Percentiles rank a stretch among this genome's conserved stretches.
These are phyloP conservation scores for Osmoderma eremita DNA, from an alignment of 2,888 invertebrate genomes.

Conservation along the genomic window DNA sequence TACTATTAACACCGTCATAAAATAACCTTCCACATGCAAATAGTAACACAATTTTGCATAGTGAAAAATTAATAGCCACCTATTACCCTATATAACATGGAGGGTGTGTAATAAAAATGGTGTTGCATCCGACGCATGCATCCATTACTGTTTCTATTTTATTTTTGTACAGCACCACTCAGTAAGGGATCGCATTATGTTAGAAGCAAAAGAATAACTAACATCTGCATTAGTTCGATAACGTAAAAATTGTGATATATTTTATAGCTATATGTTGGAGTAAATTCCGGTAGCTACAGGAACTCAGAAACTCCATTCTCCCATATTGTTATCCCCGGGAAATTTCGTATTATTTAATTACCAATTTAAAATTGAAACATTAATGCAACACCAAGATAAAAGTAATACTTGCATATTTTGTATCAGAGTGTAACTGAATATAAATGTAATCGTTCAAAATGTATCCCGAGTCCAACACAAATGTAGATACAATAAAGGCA, in stretches of 20 bases:
- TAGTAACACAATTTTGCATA: too few relatives aligned
- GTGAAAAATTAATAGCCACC: too few relatives aligned
- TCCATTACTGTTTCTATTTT: too few relatives aligned
- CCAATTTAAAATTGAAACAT: conserved; percentile 6
- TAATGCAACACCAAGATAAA: conserved; percentile 13
- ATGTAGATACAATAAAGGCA: too few relatives aligned
- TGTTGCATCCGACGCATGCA: too few relatives aligned
- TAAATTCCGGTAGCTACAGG: conserved; percentile 19
- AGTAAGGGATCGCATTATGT: not conserved
- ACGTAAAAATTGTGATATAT: conserved; percentile 16
- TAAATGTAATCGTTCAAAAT: too few relatives aligned
- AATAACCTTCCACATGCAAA: too few relatives aligned
- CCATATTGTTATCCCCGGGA: not conserved
- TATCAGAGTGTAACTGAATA: too few relatives aligned
- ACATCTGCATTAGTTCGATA: conserved; percentile 10
- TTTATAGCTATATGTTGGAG: conserved; percentile 18
- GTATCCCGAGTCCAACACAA: not conserved
- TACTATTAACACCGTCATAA: too few relatives aligned
- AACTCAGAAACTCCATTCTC: not conserved
- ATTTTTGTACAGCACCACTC: not conserved
- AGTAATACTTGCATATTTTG: not conserved
- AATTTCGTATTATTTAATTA: conserved; percentile 14
- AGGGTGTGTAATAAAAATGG: too few relatives aligned
- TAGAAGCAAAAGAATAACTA: not conserved
- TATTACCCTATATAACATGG: too few relatives aligned